Evolutionary conservation across 2,797 vertebrate genomes (phyloP).

Genomic region (Prunella strophiata): DNA sequence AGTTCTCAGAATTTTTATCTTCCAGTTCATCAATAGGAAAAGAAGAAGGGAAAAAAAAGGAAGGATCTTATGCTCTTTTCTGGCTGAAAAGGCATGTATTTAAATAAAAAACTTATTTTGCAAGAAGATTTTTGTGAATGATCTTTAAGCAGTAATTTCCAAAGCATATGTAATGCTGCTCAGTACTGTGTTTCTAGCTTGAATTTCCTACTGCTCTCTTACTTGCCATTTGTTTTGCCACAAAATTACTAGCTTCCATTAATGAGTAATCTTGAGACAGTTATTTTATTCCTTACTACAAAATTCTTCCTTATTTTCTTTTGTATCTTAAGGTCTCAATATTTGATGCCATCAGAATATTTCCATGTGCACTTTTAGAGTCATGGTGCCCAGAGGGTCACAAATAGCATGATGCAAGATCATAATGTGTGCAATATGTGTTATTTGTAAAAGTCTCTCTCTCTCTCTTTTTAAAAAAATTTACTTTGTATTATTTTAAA

Average conservation of each 20-base stretch:
- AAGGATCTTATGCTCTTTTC: background rate
- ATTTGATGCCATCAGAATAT: background rate
- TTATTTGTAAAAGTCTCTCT: background rate
- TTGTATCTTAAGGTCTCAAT: background rate
- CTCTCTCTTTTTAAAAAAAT: background rate
- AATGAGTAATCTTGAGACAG: background rate
- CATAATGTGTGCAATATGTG: background rate
- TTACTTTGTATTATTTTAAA: slow-evolving; percentile 46
- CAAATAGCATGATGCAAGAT: background rate
- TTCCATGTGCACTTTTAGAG: accelerated
- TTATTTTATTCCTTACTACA: background rate
- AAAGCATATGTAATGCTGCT: background rate
- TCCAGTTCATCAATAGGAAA: background rate
- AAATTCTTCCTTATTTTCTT: background rate
- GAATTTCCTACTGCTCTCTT: background rate
- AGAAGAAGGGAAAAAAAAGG: background rate
- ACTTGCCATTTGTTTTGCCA: background rate
- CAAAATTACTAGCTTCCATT: background rate
- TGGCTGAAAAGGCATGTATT: background rate
- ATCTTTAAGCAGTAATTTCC: background rate
- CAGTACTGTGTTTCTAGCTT: background rate
- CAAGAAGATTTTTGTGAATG: background rate
- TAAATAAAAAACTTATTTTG: background rate
- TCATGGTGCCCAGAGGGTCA: background rate
- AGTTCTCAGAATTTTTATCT: background rate